phyloP scores from a whole-genome alignment of 1,140 invertebrate genomes.

The Holotrichia oblita region DNA sequence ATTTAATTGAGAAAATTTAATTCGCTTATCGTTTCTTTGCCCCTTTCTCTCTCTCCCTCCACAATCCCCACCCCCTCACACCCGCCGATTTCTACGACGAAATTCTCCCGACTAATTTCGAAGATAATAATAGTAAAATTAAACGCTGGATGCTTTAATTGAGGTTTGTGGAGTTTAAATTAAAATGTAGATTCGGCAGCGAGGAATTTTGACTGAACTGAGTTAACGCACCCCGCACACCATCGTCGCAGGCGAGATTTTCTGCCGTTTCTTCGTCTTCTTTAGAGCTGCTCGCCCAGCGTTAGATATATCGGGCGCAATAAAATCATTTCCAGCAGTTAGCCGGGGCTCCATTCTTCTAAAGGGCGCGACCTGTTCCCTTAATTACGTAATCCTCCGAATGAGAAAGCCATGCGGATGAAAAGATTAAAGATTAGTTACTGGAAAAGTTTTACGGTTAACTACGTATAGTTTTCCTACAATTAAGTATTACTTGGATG shows the following conservation, averaged over 20 bases:
- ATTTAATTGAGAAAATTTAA: not conserved
- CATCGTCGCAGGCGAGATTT: not conserved
- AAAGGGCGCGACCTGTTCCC: not conserved
- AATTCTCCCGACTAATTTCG: constrained; percentile 13
- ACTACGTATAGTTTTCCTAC: not conserved
- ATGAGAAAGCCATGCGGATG: not conserved
- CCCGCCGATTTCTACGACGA: not conserved
- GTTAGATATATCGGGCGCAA: constrained; percentile 6
- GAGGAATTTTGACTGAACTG: not conserved
- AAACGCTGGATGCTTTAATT: constrained; percentile 20
- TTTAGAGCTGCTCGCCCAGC: not conserved
- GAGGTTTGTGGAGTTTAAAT: constrained; percentile 20
- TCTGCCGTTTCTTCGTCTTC: not conserved
- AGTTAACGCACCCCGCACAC: not conserved
- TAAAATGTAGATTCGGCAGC: constrained; percentile 16
- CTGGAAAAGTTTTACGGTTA: not conserved
- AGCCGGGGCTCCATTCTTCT: not conserved
- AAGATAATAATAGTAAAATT: constrained; percentile 22
- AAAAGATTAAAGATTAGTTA: constrained; percentile 4
- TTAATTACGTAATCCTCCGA: constrained; percentile 12
- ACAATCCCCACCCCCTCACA: not conserved
- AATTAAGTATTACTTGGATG: too few relatives aligned
- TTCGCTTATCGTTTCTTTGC: not conserved
- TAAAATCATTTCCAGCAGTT: constrained; percentile 17
- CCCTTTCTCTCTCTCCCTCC: not conserved